These are phyloP conservation scores for Polypedilum pembai DNA, from an alignment of 1,140 invertebrate species.

Conservation along the genomic window DNA sequence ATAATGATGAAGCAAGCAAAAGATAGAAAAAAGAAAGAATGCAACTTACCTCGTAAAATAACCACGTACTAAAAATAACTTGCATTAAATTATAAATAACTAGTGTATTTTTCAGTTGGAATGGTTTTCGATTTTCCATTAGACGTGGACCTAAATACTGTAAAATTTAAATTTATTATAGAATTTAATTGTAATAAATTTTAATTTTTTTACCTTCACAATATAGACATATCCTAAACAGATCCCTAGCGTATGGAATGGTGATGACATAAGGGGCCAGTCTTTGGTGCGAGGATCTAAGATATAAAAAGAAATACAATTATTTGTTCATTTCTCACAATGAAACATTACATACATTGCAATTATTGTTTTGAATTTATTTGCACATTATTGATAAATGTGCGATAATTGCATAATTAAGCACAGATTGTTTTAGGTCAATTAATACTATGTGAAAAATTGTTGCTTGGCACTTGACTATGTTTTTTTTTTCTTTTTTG, in stretches of 20 bases:
- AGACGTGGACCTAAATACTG: conserved; percentile 63
- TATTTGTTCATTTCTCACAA: too few relatives aligned
- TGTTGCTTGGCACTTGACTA: too few relatives aligned
- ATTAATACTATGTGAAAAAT: too few relatives aligned
- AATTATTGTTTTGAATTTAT: too few relatives aligned
- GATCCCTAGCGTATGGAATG: conserved; percentile 69
- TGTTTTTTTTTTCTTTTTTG: too few relatives aligned
- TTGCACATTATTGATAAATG: too few relatives aligned
- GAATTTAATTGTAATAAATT: conserved; percentile 19
- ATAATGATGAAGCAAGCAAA: not conserved
- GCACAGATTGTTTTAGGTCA: too few relatives aligned
- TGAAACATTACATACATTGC: too few relatives aligned
- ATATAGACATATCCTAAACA: conserved; percentile 68
- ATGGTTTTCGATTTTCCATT: conserved; percentile 81
- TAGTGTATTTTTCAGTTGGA: conserved; percentile 67
- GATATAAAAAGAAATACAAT: conserved; percentile 36
- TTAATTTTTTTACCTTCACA: conserved; percentile 59
- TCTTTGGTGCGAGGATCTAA: conserved; percentile 71
- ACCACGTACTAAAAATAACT: conserved; percentile 73
- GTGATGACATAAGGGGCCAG: conserved; percentile 77
- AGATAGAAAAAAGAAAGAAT: too few relatives aligned
- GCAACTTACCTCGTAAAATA: conserved; percentile 68
- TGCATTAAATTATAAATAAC: conserved; percentile 80
- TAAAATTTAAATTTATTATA: conserved; percentile 33
- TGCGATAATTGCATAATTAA: too few relatives aligned